Percentiles rank a stretch among this genome's conserved stretches.
These are phyloP conservation scores for Tetropium fuscum DNA, from an alignment of 2,888 invertebrate genomes.

Conservation along the genomic window DNA sequence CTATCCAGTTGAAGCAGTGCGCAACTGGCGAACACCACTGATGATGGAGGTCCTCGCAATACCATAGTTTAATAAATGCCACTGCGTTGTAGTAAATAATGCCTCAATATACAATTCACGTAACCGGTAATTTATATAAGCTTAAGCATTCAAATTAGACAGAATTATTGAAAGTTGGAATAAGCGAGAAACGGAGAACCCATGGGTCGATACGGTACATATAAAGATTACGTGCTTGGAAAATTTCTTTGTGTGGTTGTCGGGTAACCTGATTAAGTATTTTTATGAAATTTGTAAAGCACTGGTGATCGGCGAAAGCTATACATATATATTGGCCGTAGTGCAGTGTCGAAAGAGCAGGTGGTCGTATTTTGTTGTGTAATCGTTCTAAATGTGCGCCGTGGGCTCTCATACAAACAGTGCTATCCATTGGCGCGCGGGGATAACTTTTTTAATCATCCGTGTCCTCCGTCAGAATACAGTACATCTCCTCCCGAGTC, in stretches of 20 bases:
- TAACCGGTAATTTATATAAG: constrained; percentile 19
- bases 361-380: constrained; percentile 6
- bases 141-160: constrained; percentile 14
- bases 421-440: no score
- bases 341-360: constrained; percentile 12
- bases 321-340: constrained; percentile 9
- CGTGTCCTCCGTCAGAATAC: no score
- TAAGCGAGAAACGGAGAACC: constrained; percentile 5
- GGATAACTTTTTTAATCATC: no score
- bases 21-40: no score
- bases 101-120: constrained; percentile 13
- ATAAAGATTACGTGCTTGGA: constrained; percentile 18
- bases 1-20: no score
- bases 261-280: constrained; percentile 20
- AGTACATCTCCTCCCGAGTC: no score
- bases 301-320: constrained; percentile 18
- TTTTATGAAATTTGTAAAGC: constrained; percentile 24
- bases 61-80: constrained; percentile 1
- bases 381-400: constrained; percentile 7
- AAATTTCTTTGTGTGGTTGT: constrained; percentile 21
- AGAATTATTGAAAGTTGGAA: constrained; percentile 13
- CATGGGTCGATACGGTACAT: constrained; percentile 6
- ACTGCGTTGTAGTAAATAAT: constrained; percentile 1
- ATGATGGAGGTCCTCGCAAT: no score
- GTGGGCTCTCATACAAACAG: no score